phyloP scores from a whole-genome alignment of 1,140 invertebrate genomes.

The Papilio xuthus region DNA sequence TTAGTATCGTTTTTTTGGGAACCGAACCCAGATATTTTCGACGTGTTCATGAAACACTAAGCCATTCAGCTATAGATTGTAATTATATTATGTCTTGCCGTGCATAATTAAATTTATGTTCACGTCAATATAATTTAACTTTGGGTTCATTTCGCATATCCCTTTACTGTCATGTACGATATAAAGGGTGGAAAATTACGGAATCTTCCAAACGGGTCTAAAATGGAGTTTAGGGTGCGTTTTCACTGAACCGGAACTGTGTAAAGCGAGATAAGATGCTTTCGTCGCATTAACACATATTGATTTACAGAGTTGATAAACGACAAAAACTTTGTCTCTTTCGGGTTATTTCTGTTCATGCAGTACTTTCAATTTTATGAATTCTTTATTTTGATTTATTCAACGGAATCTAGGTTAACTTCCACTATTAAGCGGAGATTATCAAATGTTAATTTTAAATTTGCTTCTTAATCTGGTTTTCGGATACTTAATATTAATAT shows the following conservation, averaged over 20 bases:
- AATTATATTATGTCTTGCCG: not conserved
- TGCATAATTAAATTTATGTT: slow-evolving; percentile 17
- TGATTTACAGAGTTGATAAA: not conserved
- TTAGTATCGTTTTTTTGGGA: not conserved
- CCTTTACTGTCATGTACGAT: slow-evolving; percentile 22
- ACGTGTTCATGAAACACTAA: not conserved
- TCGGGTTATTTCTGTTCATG: not conserved
- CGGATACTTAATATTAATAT: not conserved
- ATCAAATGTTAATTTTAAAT: not conserved
- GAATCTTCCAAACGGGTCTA: not conserved
- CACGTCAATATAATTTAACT: slow-evolving; percentile 27
- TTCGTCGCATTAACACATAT: not conserved
- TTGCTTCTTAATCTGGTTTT: not conserved
- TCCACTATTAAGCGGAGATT: not conserved
- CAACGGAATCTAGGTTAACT: not conserved
- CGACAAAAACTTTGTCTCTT: not conserved
- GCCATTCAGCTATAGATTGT: not conserved
- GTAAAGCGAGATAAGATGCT: not conserved
- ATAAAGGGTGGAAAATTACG: slow-evolving; percentile 11
- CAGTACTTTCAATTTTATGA: not conserved
- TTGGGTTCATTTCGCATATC: slow-evolving; percentile 19
- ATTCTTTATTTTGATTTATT: not conserved
- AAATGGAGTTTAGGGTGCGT: slow-evolving; percentile 7
- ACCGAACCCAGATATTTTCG: not conserved
- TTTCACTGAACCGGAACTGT: slow-evolving; percentile 6